phyloP scores from a whole-genome alignment of 23 tunicate species.

The Clavelina lepadiformis region DNA sequence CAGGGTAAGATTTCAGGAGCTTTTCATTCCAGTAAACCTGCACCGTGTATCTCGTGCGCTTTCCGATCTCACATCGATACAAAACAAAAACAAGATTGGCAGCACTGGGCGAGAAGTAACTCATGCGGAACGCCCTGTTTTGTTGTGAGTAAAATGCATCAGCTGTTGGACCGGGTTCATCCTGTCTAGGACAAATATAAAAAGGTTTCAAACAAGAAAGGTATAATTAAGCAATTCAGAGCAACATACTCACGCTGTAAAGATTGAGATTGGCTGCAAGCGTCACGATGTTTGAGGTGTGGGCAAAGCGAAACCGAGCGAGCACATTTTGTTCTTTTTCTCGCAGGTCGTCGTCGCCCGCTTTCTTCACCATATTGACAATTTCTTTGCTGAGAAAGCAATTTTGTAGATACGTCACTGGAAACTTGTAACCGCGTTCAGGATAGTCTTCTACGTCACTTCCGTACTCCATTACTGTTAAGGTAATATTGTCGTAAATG shows the following conservation, averaged over 20 bases:
- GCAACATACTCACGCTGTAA: neutral
- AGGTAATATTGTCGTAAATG: no score
- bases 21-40: neutral
- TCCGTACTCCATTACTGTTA: conserved; percentile 23
- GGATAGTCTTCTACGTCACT: conserved; percentile 26
- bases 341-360: neutral
- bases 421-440: conserved; percentile 1
- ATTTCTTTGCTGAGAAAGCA: conserved; percentile 19
- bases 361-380: neutral
- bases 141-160: neutral
- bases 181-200: neutral
- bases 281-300: neutral
- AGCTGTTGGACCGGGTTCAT: neutral
- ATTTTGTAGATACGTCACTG: conserved; percentile 11
- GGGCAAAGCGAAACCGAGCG: neutral
- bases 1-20: neutral
- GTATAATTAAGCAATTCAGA: no score
- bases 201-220: no score
- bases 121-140: conserved; percentile 17
- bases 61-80: conserved; percentile 1
- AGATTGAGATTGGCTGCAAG: neutral
- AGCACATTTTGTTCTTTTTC: neutral
- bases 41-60: neutral
- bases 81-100: conserved; percentile 24
- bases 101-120: conserved; percentile 21